phyloP scores from a whole-genome alignment of 2,113 vertebrate genomes.

The Amblyornis subalaris region DNA sequence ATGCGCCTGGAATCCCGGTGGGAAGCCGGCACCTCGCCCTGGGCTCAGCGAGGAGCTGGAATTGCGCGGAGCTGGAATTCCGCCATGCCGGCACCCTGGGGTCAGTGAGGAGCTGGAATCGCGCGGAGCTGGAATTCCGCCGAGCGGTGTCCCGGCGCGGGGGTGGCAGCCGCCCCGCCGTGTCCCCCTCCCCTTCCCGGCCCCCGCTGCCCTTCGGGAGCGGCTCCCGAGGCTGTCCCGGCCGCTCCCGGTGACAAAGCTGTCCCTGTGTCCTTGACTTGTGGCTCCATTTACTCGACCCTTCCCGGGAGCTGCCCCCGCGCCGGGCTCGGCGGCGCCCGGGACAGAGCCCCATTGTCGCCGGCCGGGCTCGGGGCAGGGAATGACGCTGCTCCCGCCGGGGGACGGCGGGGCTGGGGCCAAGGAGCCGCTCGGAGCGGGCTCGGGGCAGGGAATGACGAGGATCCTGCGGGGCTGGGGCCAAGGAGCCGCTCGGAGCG shows the following conservation, averaged over 20 bases:
- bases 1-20: fast-evolving
- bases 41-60: background rate
- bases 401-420: background rate
- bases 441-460: background rate
- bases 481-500: background rate
- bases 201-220: background rate
- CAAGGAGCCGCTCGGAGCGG: background rate
- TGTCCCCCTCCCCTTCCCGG: no score
- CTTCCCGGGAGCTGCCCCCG: background rate
- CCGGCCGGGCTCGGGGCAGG: fast-evolving
- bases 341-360: background rate
- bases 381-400: fast-evolving
- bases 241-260: background rate
- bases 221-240: background rate
- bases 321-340: background rate
- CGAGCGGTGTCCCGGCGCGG: background rate
- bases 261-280: slow-evolving; percentile 35
- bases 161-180: background rate
- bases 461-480: background rate
- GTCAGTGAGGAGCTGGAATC: background rate
- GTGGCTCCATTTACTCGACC: slow-evolving; percentile 47
- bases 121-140: background rate
- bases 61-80: background rate
- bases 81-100: no score
- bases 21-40: background rate